Conservation (phyloP, 2,888 invertebrate species). For the Drosophila yooni region DNA sequence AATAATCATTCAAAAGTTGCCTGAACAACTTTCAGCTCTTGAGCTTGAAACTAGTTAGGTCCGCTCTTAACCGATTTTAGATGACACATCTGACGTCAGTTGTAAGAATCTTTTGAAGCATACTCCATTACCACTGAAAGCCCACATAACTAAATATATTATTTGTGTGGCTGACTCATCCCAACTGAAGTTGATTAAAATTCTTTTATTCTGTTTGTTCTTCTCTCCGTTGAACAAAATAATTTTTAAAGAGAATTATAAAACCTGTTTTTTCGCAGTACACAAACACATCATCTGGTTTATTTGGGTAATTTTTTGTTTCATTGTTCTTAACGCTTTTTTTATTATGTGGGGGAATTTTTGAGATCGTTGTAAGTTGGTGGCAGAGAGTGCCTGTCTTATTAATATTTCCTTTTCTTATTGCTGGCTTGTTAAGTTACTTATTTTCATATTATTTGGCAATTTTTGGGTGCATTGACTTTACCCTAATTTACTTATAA, state of each 20-base stretch:
- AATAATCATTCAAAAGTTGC: neutral
- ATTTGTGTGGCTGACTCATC: conserved; percentile 52
- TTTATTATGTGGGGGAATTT: neutral
- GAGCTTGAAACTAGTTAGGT: conserved; percentile 29
- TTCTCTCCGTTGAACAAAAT: conserved; percentile 6
- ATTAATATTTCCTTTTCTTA: neutral
- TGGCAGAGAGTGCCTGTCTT: neutral
- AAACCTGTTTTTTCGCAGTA: conserved; percentile 29
- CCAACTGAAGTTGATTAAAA: conserved; percentile 14
- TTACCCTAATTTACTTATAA: conserved; percentile 14
- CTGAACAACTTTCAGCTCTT: conserved; percentile 21
- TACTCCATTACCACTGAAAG: conserved; percentile 21
- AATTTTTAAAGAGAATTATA: conserved; percentile 5
- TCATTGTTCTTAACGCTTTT: conserved; percentile 1
- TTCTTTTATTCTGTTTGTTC: conserved; percentile 10
- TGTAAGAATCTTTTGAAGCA: conserved; percentile 12
- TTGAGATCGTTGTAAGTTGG: neutral
- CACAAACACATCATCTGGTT: conserved; percentile 6
- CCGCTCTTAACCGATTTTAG: conserved; percentile 20
- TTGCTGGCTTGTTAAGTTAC: conserved; percentile 6
- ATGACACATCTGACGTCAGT: conserved; percentile 41
- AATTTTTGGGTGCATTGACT: conserved; percentile 16
- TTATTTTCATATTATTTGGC: conserved; percentile 14
- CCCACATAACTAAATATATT: conserved; percentile 25
- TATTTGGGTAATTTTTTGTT: conserved; percentile 15